These are phyloP conservation scores for Leptinotarsa defecta DNA, from an alignment of 1,140 invertebrate genomes.

Conservation along the genomic window DNA sequence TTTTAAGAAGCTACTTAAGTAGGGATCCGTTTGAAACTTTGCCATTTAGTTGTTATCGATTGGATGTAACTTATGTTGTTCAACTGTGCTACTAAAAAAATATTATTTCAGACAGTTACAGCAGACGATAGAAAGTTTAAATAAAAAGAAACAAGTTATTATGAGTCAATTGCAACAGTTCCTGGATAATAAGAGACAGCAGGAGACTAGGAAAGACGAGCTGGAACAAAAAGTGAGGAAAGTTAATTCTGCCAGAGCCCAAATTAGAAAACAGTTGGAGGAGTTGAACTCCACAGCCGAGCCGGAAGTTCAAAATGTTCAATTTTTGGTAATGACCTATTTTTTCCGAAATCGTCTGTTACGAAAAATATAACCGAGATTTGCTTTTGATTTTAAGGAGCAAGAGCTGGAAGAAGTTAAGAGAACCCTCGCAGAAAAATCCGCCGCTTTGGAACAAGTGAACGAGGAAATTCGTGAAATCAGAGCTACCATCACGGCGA, in stretches of 20 bases:
- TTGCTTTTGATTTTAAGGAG: conserved; percentile 33
- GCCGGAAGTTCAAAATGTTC: conserved; percentile 55
- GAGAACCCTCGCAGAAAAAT: conserved; percentile 46
- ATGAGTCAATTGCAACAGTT: conserved; percentile 34
- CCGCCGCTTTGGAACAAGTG: conserved; percentile 42
- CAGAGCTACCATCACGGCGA: conserved; percentile 45
- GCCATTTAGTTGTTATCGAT: too few relatives aligned
- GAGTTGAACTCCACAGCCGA: conserved; percentile 45
- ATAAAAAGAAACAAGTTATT: conserved; percentile 32
- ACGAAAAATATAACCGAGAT: not conserved
- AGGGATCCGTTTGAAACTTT: too few relatives aligned
- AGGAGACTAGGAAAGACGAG: conserved; percentile 28
- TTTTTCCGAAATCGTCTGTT: not conserved
- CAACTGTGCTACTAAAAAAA: too few relatives aligned
- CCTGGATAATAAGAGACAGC: conserved; percentile 30
- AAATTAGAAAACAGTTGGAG: conserved; percentile 39
- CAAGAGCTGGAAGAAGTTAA: conserved; percentile 52
- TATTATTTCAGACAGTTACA: conserved; percentile 32
- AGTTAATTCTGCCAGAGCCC: conserved; percentile 30
- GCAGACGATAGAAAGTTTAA: conserved; percentile 35
- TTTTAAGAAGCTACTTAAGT: too few relatives aligned
- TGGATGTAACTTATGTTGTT: too few relatives aligned
- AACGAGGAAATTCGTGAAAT: conserved; percentile 47
- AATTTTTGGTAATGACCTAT: conserved; percentile 56
- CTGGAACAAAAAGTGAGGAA: conserved; percentile 44